Evolutionary conservation across 2,113 vertebrate genomes (phyloP).

Genomic region (Psilopsiagon aurifrons): DNA sequence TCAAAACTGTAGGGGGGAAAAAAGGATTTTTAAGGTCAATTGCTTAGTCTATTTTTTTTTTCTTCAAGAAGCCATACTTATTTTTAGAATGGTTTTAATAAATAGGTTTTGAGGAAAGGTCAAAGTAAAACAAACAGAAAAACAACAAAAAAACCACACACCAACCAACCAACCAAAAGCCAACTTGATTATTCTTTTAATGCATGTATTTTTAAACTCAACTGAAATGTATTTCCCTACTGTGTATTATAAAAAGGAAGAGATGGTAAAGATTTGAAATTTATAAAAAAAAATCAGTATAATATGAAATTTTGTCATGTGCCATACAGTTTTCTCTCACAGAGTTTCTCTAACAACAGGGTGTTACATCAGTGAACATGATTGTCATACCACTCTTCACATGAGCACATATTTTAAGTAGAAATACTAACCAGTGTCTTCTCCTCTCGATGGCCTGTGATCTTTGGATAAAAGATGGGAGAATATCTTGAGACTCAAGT

Average conservation of each 20-base stretch:
- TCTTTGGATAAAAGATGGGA: neutral
- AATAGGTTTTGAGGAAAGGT: neutral
- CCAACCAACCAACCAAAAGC: neutral
- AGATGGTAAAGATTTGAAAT: neutral
- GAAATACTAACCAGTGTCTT: neutral
- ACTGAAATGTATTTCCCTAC: neutral
- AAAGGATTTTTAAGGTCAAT: neutral
- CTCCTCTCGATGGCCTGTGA: neutral
- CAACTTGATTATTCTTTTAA: neutral
- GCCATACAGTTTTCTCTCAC: neutral
- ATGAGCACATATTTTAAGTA: neutral
- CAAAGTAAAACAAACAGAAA: neutral
- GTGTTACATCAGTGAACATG: neutral
- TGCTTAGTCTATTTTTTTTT: neutral
- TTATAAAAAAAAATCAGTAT: neutral
- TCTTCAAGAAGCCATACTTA: neutral
- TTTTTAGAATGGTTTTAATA: neutral
- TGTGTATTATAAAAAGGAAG: neutral
- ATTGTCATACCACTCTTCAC: neutral
- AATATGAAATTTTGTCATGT: neutral
- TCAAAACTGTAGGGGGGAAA: neutral
- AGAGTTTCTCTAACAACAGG: neutral
- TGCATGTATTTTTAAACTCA: neutral
- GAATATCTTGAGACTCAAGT: neutral
- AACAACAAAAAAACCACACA: neutral